Base-by-base conservation (phyloP, 2,888 invertebrate species). In the Limulus polyphemus region DNA sequence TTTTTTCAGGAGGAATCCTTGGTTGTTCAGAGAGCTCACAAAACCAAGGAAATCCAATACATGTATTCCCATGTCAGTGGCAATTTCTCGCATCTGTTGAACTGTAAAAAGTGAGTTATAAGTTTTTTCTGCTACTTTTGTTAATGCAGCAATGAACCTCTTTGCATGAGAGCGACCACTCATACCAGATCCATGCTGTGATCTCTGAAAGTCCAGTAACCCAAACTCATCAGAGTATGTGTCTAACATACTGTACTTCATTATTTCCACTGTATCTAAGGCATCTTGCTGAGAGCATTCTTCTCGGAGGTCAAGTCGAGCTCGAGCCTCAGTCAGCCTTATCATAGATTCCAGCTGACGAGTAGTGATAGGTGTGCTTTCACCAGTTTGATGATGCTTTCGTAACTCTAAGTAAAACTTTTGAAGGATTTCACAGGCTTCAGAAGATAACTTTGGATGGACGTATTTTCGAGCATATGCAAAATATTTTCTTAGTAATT, bases 341-440 rank as follows among this genome's bases (percentile, higher is more conserved):
- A 93, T 86, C 65, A 95, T 81, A 0, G 91, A 93, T 77, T 93
- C 90, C 11, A 95, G 79, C 74, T 95, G 94, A 56, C 95, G 80
- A 0, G 86, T 86, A 1, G 92, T 94, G 50, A 94, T 85, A 0
- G 90, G 90, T n/a, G 86, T 85, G 16, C 82, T 80, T 65, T 84
- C 83, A 13, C 79, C 79, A 7, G 79, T 80, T 70, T 85, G 83
- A 71, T 85, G 83, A 47, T 73, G 82, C 61, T 82, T 80, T 10
- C 92, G 79, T 50, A 95, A 79, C 68, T 87, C 82, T 59, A 90
- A 78, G 74, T 93, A 95, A 77, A 90, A 94, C 11, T 83, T 78
- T 76, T 87, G 84, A 32, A 93, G 75, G 1, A 84, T 78, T 64
- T 79, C 77, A 4, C 84, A 84, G 3, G 94, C 93, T 59, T 84